Evolutionary conservation across 2,888 invertebrate genomes (phyloP).

Genomic region (Cerastoderma edule): DNA sequence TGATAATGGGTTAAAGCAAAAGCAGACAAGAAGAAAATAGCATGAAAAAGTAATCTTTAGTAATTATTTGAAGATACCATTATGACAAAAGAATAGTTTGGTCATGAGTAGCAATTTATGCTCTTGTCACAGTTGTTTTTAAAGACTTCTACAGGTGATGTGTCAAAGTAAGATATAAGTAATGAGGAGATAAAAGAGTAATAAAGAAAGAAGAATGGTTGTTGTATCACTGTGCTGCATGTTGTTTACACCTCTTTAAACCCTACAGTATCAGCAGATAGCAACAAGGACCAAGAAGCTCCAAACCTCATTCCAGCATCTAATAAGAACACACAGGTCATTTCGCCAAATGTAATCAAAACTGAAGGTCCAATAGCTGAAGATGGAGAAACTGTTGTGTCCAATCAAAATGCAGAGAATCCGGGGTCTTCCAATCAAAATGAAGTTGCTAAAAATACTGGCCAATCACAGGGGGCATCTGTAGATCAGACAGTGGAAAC

Average conservation of each 20-base stretch:
- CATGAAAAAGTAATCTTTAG: too few species aligned
- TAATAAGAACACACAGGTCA: constrained; percentile 7
- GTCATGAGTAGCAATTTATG: too few species aligned
- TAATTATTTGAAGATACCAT: too few species aligned
- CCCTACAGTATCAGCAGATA: neutral
- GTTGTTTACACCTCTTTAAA: neutral
- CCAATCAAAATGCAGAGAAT: constrained; percentile 24
- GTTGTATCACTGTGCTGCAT: neutral
- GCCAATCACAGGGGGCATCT: neutral
- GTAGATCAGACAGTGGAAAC: constrained; percentile 1
- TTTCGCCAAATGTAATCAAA: neutral
- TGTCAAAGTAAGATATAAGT: too few species aligned
- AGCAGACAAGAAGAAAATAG: too few species aligned
- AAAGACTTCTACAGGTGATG: too few species aligned
- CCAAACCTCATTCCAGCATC: neutral
- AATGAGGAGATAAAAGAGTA: too few species aligned
- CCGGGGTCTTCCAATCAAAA: constrained; percentile 28
- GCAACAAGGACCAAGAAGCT: neutral
- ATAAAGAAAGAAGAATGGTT: neutral
- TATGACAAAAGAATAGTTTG: too few species aligned
- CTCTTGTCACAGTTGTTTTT: too few species aligned
- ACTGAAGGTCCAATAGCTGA: neutral
- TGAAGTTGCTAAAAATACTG: constrained; percentile 7
- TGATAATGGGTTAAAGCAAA: too few species aligned
- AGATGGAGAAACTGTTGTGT: neutral